These are phyloP conservation scores for Elgaria multicarinata DNA, from an alignment of 2,113 vertebrate genomes.

Conservation along the genomic window DNA sequence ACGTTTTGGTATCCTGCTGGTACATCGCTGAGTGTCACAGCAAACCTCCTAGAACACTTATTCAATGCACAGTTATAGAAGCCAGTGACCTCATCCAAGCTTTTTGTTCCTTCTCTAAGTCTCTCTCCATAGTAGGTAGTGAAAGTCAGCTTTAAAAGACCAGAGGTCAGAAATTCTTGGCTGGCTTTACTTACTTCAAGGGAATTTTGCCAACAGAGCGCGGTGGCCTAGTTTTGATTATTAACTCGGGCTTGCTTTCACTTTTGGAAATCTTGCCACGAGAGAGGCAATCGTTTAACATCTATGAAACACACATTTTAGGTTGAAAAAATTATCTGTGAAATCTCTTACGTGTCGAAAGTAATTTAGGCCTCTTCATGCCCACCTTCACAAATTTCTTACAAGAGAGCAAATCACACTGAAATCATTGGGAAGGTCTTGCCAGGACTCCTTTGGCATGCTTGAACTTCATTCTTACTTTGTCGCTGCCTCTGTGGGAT, in stretches of 20 bases:
- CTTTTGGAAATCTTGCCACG: not conserved
- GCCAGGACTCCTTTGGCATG: not conserved
- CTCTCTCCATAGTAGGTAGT: constrained; percentile 40
- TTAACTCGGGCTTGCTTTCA: not conserved
- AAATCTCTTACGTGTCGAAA: not conserved
- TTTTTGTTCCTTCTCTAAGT: constrained; percentile 32
- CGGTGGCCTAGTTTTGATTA: not conserved
- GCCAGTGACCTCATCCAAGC: constrained; percentile 36
- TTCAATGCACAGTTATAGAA: constrained; percentile 36
- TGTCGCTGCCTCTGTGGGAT: not conserved
- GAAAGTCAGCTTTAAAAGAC: constrained; percentile 43
- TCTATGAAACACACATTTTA: not conserved
- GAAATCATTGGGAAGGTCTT: not conserved
- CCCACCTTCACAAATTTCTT: not conserved
- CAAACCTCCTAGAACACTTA: constrained; percentile 24
- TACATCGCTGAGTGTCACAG: not conserved
- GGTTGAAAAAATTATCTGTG: not conserved
- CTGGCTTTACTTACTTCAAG: not conserved
- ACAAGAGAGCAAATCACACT: not conserved
- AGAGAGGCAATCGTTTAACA: not conserved
- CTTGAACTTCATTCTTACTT: not conserved
- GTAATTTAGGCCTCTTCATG: not conserved
- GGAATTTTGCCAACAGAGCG: constrained; percentile 20
- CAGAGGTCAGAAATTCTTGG: constrained; percentile 4
- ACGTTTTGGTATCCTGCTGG: constrained; percentile 6